Evolutionary conservation across 2,888 invertebrate species (phyloP).

Genomic region (Aphidoletes aphidimyza): DNA sequence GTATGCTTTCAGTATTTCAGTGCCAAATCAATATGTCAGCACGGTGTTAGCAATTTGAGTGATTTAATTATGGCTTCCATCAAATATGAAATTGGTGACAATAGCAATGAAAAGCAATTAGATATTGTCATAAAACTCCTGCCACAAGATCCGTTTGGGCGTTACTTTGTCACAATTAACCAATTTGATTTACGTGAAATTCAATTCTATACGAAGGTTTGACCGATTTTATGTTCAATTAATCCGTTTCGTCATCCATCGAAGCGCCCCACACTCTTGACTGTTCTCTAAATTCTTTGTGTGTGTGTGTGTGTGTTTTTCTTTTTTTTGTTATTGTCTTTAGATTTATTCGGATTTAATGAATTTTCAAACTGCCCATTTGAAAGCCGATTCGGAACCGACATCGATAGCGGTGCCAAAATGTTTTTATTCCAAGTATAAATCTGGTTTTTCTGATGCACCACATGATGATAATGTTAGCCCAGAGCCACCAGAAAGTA

Average conservation of each 20-base stretch:
- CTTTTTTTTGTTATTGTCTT: constrained; percentile 58
- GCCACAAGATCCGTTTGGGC: constrained; percentile 81
- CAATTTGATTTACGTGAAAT: constrained; percentile 86
- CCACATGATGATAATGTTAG: constrained; percentile 63
- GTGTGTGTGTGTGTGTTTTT: constrained; percentile 7
- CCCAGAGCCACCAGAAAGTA: constrained; percentile 71
- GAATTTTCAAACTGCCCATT: constrained; percentile 69
- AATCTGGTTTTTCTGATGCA: constrained; percentile 64
- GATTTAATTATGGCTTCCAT: constrained; percentile 81
- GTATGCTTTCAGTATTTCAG: constrained; percentile 64
- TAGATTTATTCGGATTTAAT: constrained; percentile 78
- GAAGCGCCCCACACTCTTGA: not conserved
- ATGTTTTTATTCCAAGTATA: constrained; percentile 75
- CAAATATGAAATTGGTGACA: constrained; percentile 69
- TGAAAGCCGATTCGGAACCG: constrained; percentile 65
- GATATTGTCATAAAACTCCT: constrained; percentile 79
- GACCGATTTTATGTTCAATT: not conserved
- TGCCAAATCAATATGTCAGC: constrained; percentile 72
- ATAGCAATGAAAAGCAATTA: constrained; percentile 60
- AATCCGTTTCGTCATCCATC: not conserved
- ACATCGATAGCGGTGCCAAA: constrained; percentile 75
- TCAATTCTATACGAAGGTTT: constrained; percentile 81
- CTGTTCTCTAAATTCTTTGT: not conserved
- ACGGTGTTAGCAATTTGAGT: constrained; percentile 79
- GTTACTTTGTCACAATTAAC: constrained; percentile 83